Conservation (phyloP, 2,888 invertebrate genomes). For the Xylota sylvarum region DNA sequence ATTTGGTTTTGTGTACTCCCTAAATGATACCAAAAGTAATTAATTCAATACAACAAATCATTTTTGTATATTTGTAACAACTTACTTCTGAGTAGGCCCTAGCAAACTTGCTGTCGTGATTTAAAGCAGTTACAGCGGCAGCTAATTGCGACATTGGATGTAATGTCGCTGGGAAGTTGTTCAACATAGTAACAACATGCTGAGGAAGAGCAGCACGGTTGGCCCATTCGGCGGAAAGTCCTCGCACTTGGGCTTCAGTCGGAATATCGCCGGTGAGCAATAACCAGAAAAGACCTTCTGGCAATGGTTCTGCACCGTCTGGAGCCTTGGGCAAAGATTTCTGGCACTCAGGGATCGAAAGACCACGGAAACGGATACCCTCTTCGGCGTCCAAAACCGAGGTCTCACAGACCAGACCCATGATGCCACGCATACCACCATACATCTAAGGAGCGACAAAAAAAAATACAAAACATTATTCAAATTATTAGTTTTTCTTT, state of each 20-base stretch:
- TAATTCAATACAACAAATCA: constrained; percentile 78
- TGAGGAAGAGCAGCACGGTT: constrained; percentile 89
- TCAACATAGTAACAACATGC: constrained; percentile 93
- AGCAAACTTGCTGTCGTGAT: constrained; percentile 93
- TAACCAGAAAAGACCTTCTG: constrained; percentile 98
- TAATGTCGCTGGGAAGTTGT: constrained; percentile 91
- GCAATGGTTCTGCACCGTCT: constrained; percentile 93
- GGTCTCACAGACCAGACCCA: constrained; percentile 96
- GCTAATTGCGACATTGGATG: constrained; percentile 96
- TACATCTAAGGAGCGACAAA: constrained; percentile 86
- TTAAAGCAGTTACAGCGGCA: constrained; percentile 92
- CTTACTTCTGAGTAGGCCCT: constrained; percentile 88
- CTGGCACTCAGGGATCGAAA: constrained; percentile 96
- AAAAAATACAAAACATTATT: too few relatives aligned
- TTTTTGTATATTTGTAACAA: background rate
- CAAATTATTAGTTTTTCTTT: too few relatives aligned
- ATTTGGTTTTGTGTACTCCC: constrained; percentile 90
- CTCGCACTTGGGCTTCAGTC: constrained; percentile 90
- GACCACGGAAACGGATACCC: constrained; percentile 96
- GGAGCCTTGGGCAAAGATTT: constrained; percentile 92
- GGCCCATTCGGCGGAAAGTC: constrained; percentile 92
- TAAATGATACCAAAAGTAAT: constrained; percentile 56
- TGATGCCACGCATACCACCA: constrained; percentile 97
- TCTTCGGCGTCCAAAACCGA: constrained; percentile 97
- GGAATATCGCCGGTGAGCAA: constrained; percentile 95